Base-by-base conservation (phyloP, 2,113 vertebrate genomes). In the Sprattus sprattus region DNA sequence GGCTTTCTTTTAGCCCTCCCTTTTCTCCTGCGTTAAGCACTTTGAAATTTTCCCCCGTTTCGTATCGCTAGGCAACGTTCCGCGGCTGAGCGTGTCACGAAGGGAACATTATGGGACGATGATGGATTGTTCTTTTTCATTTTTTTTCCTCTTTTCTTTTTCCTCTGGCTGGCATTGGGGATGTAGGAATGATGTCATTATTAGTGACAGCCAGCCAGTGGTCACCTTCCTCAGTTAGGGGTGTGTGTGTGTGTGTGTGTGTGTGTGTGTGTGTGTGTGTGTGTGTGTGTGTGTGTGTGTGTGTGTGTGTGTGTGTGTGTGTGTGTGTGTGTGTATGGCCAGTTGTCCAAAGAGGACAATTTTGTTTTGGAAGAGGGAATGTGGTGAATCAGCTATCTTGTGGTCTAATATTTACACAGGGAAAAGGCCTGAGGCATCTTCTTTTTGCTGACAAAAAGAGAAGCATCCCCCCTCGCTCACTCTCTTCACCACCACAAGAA, bases 161-260 rank as follows among this genome's bases (percentile, higher is more conserved):
- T 82, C 85, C 47, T 45, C 25, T 82, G 71, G 25, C 32, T 32
- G 28, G 25, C 13, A 39, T 28, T 0, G 32, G 28, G 11, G 54
- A 60, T 60, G 71, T 11, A 81, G 83, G 28, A 81, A 83, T 87
- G 90, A 89, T 88, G 87, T 90, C 85, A 89, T 67, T 71, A 71
- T 81, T 83, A 85, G 71, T 88, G 88, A 80, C 87, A 87, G 86
- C 22, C 57, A 86, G 54, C 60, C 81, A 67, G 64, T 28, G 8
- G n/a, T 67, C n/a, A 67, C 64, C 64, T 25, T 67, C 64, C 64
- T 28, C 64, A 78, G 10, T 78, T 15, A 78, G 32, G 32, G 71
- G 5, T 78, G 60, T 39, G 10, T 39, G 28, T 39, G 28, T 78
- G 71, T 75, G 25, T 75, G 64, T 71, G 81, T 45, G 45, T 67